Base-by-base conservation (phyloP, 2,888 invertebrate genomes). In the Ferrisia virgata region DNA sequence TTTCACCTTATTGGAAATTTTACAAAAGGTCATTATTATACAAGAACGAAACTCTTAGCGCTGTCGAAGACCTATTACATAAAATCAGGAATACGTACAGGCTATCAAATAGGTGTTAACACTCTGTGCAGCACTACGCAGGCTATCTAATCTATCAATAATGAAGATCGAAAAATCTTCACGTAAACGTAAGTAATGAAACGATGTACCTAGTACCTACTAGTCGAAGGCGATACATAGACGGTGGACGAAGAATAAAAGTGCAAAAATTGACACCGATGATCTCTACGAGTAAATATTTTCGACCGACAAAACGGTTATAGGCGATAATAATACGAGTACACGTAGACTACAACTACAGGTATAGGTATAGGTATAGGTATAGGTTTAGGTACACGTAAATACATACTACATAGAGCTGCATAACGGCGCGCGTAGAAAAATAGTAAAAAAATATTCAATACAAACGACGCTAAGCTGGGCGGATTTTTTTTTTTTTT, bases 401-500 rank as follows among this genome's bases (percentile, higher is more conserved):
- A n/a, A n/a, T n/a, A n/a, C n/a, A n/a, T n/a, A n/a, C n/a, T n/a
- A n/a, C n/a, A n/a, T n/a, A n/a, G 6, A 53, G 47, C 47, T 47
- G 47, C 15, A 18, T n/a, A n/a, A n/a, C 76, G 22, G 9, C 18
- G 43, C 9, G n/a, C n/a, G 15, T 39, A 40, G 25, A 79, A 47
- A 40, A 40, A 79, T 53, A 80, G 36, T 39, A 53, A 39, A 40
- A 33, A 76, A 43, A 53, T 28, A 53, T 80, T 47, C 79, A 31
- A 2, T 9, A 80, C 22, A 47, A 36, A 79, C 39, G 28, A 79
- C 11, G n/a, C 28, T 80, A 47, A 53, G 53, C 47, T 53, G 33
- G 80, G 80, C 53, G 43, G 31, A 80, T 80, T 80, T 79, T 79
- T 80, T 31, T 80, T 53, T 78, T 39, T 78, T 36, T n/a, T n/a